Percentiles rank a stretch among this genome's conserved stretches.
phyloP scores from a whole-genome alignment of 1,140 invertebrate genomes.

The Drosophila dunni region DNA sequence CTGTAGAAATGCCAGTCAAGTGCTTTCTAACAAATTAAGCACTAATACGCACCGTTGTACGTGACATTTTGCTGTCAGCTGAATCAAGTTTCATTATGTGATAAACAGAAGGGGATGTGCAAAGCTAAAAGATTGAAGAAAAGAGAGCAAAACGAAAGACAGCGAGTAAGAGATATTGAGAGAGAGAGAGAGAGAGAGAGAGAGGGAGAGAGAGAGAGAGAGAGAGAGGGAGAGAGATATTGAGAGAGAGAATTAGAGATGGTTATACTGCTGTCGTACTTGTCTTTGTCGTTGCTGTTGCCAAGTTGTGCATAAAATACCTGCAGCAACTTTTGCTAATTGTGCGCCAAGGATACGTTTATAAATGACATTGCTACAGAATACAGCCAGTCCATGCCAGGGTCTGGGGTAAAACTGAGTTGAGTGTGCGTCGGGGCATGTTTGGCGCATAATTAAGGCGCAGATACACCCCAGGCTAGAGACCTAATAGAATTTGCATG shows the following conservation, averaged over 20 bases:
- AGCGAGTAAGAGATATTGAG: not conserved
- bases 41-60: constrained; percentile 82
- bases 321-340: constrained; percentile 78
- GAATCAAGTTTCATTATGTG: constrained; percentile 82
- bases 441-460: constrained; percentile 77
- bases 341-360: constrained; percentile 63
- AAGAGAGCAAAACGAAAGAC: not conserved
- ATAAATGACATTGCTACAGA: constrained; percentile 54
- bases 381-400: constrained; percentile 34
- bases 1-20: constrained; percentile 35
- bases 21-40: constrained; percentile 80
- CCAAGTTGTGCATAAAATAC: constrained; percentile 68
- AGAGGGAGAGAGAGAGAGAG: not conserved
- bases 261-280: not conserved
- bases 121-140: constrained; percentile 15
- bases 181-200: not conserved
- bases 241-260: not conserved
- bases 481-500: constrained; percentile 68
- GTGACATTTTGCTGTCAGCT: constrained; percentile 82
- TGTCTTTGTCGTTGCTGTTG: constrained; percentile 18
- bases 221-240: not conserved
- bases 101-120: constrained; percentile 31
- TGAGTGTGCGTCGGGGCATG: constrained; percentile 49
- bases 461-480: constrained; percentile 57
- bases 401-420: constrained; percentile 13